Conservation (phyloP, 2,113 vertebrate species). For the Calcarius ornatus region DNA sequence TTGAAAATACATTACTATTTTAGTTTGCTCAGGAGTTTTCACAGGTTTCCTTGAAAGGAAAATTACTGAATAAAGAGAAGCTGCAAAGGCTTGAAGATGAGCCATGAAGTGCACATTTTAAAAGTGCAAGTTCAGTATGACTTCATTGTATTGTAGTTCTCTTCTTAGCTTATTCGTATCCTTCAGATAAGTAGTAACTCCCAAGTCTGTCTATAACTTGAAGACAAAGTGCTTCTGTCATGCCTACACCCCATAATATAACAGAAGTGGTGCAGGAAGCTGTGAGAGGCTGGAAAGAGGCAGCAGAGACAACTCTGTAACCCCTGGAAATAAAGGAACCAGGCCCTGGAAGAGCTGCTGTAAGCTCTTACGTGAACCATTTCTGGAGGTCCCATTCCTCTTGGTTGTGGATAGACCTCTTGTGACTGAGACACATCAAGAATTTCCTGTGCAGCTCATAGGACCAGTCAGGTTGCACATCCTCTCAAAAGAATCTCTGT, state of each 20-base stretch:
- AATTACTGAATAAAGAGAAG: not conserved
- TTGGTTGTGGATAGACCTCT: too few species aligned
- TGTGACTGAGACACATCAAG: not conserved
- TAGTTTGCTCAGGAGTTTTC: not conserved
- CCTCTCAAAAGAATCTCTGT: not conserved
- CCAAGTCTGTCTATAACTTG: accelerated
- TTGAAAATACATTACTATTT: not conserved
- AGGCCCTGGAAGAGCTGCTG: not conserved
- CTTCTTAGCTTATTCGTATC: not conserved
- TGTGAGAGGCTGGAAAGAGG: not conserved
- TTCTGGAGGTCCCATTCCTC: not conserved
- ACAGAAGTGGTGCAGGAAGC: not conserved
- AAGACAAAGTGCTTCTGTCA: not conserved
- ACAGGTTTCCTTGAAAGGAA: not conserved
- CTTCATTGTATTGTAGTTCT: not conserved
- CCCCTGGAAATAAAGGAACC: not conserved
- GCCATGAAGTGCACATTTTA: not conserved
- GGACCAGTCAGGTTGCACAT: not conserved
- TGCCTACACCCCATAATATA: not conserved
- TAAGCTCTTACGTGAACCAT: not conserved
- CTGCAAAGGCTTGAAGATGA: not conserved
- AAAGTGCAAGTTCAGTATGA: not conserved
- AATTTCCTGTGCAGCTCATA: not conserved
- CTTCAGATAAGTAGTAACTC: not conserved
- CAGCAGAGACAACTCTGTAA: not conserved